Evolutionary conservation across 2,797 vertebrate species (phyloP).

Genomic region (Urosaurus nigricauda): DNA sequence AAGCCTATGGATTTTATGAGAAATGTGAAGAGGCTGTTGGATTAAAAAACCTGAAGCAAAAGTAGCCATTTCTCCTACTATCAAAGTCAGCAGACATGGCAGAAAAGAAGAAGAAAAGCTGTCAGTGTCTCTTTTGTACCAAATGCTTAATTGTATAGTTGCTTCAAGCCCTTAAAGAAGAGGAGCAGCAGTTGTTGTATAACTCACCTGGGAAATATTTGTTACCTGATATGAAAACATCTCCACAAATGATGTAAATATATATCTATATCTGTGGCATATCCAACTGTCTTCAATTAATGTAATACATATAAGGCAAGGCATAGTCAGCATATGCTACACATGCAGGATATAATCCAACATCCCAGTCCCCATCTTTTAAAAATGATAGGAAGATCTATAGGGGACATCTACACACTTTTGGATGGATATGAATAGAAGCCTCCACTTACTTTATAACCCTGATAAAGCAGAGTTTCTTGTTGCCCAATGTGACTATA

Average conservation of each 20-base stretch:
- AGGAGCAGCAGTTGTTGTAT: slow-evolving; percentile 6
- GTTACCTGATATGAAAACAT: slow-evolving; percentile 12
- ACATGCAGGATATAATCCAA: not conserved
- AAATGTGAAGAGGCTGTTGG: slow-evolving; percentile 9
- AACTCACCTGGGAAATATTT: slow-evolving; percentile 17
- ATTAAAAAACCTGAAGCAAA: slow-evolving; percentile 42
- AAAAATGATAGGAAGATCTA: too few relatives aligned
- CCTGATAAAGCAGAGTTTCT: too few relatives aligned
- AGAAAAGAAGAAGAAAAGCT: slow-evolving; percentile 8
- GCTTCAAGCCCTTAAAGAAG: slow-evolving; percentile 40
- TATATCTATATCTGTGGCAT: not conserved
- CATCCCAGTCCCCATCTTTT: too few relatives aligned
- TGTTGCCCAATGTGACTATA: too few relatives aligned
- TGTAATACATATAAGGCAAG: slow-evolving; percentile 21
- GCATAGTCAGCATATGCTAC: not conserved
- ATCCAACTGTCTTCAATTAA: not conserved
- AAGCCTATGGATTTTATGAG: slow-evolving; percentile 59
- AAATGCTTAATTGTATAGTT: slow-evolving; percentile 19
- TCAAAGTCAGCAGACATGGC: not conserved
- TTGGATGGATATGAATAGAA: too few relatives aligned
- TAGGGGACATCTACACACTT: too few relatives aligned
- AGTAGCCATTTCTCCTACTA: slow-evolving; percentile 20
- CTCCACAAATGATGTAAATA: slow-evolving; percentile 45
- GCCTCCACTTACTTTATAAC: too few relatives aligned
- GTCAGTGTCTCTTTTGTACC: not conserved